Base-by-base conservation (phyloP, 2,888 invertebrate species). In the Drosophila siamana region DNA sequence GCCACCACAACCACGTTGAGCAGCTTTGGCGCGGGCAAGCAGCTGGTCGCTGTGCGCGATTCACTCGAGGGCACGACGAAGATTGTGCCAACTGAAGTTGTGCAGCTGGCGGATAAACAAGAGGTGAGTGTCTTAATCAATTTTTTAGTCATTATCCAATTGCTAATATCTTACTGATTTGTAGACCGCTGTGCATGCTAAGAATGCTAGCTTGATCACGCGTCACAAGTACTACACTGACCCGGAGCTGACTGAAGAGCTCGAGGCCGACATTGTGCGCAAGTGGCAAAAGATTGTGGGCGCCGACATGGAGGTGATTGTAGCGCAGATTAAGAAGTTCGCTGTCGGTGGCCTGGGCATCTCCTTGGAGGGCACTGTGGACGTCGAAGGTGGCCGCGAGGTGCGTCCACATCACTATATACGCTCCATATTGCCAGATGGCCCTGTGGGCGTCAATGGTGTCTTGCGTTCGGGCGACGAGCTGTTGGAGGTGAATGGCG, bases 401-500 rank as follows among this genome's bases (percentile, higher is more conserved):
- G 98, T 99, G 43, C 94, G 99, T 64, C 99, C 99, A 2, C 99
- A 99, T 93, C 99, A 99, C 93, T 99, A 99, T 92, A 99, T 99
- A 90, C 95, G 99, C 79, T 98, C 98, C 56, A 98, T 99, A 87
- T 93, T 99, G 85, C 96, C 97, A n/a, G 98, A 99, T 92, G 99
- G 99, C 1, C 99, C 99, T 0, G 99, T 99, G 2, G 99, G 99
- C 4, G 95, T 96, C 77, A 98, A 98, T 89, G 97, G 95, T 4
- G 95, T 95, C 48, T 94, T 99, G 33, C 95, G 95, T 78, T 97
- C 98, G 11, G 99, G 99, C 0, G 99, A 99, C 92, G 99, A 99
- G 92, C 93, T 99, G 65, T 94, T 99, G 85, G 95, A 98, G 95
- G 98, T 98, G 55, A 98, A 99, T 92, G 97, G 98, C 0, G 95